Base-by-base conservation (phyloP, 2,113 vertebrate species). In the Tyrannus savana region DNA sequence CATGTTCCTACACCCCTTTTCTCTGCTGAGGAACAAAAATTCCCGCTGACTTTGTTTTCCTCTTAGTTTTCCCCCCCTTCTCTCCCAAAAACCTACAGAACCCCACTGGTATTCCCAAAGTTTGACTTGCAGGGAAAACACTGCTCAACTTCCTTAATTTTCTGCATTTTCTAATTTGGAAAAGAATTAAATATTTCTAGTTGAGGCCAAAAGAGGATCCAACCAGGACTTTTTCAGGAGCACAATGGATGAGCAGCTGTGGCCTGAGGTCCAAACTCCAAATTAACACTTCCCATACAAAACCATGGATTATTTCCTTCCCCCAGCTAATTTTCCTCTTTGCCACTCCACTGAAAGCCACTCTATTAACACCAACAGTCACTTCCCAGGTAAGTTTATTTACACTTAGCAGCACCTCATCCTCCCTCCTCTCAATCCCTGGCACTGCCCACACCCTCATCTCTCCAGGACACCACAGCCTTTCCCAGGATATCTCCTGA, bases 401-500 rank as follows among this genome's bases (percentile, higher is more conserved):
- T 2, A 12, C 7, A 19, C 8, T 75, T n/a, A 8, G 41, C 0
- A n/a, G 60, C 50, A 69, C 19, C 41, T 85, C 63, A 30, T 35
- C 72, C n/a, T 80, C n/a, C n/a, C 41, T 46, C 27, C 56, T 17
- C 39, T 13, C 73, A 12, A 2, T 2, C 60, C 53, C 93, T 41
- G 64, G 47, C 58, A 5, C 58, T 81, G 14, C 85, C 41, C 41
- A 60, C 21, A 19, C 3, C 21, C 37, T 72, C n/a, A 6, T 73
- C 56, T 27, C 62, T 59, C 62, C 47, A 80, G 58, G 49, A 23
- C 62, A 68, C 8, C 3, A 0, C 8, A 37, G 21, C 41, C 52
- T 39, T 47, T 71, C 64, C 87, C 0, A 0, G 33, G 15, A 53
- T 31, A 52, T 13, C 16, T 31, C 19, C 16, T 0, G 1, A 78